Percentiles rank a stretch among this genome's conserved stretches.
phyloP scores from a whole-genome alignment of 2,888 invertebrate species.

The Heterodera filipjevi region DNA sequence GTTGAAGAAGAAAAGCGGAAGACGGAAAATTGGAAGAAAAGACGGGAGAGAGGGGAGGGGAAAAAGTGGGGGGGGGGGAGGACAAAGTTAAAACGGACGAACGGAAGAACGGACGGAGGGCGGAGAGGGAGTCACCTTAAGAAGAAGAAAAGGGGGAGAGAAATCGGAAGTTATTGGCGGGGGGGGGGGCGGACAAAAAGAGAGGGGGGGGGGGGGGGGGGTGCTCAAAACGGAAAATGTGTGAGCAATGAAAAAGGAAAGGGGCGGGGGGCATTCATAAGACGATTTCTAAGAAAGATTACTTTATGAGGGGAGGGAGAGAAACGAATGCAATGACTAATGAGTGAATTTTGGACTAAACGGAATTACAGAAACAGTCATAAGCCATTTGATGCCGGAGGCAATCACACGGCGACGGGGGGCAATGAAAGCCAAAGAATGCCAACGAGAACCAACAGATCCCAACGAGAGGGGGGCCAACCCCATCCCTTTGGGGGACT shows the following conservation, averaged over 20 bases:
- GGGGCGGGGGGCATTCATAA: too few species aligned
- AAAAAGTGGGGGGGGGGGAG: background rate
- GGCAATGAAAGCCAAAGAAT: background rate
- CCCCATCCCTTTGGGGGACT: too few species aligned
- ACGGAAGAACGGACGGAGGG: slow-evolving; percentile 1
- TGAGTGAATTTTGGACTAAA: background rate
- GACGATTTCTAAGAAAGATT: background rate
- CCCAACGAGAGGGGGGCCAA: background rate
- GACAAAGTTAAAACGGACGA: background rate
- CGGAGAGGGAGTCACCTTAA: background rate
- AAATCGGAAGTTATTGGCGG: background rate
- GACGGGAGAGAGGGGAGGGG: background rate
- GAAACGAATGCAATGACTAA: background rate
- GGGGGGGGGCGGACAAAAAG: background rate
- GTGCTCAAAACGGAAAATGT: background rate
- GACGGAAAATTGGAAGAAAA: slow-evolving; percentile 10
- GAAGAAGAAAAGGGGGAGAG: background rate
- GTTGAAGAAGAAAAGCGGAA: background rate
- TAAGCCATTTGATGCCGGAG: background rate
- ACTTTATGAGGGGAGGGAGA: background rate
- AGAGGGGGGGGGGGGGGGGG: background rate
- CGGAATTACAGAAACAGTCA: background rate
- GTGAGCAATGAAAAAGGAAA: too few species aligned
- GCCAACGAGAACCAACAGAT: too few species aligned
- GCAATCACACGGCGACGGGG: background rate